These are phyloP conservation scores for Lophotriccus pileatus DNA, from an alignment of 2,797 vertebrate genomes.

Conservation along the genomic window DNA sequence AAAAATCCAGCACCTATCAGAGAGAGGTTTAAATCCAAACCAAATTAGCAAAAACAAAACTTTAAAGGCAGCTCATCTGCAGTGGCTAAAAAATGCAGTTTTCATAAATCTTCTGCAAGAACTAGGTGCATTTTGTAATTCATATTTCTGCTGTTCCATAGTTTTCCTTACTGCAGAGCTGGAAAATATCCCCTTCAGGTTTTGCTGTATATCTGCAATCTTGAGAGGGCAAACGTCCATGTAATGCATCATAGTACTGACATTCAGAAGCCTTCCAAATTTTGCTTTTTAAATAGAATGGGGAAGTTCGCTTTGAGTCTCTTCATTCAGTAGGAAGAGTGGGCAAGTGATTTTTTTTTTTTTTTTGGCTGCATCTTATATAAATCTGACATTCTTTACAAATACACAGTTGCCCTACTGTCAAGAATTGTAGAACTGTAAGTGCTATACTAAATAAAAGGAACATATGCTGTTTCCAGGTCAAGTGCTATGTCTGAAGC, in stretches of 20 bases:
- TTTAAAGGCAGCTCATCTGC: neutral
- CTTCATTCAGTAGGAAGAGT: neutral
- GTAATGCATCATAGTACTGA: neutral
- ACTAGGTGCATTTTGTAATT: neutral
- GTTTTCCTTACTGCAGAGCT: neutral
- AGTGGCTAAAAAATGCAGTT: neutral
- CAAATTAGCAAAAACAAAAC: neutral
- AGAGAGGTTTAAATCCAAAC: neutral
- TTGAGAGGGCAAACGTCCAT: neutral
- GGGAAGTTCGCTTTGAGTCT: neutral
- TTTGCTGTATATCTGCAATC: neutral
- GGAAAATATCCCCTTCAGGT: constrained; percentile 1
- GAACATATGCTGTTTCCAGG: neutral
- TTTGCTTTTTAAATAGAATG: neutral
- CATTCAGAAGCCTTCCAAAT: neutral
- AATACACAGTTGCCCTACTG: neutral
- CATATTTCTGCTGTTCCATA: neutral
- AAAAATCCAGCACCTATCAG: neutral
- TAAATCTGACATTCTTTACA: neutral
- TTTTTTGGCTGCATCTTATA: neutral
- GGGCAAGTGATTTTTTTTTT: neutral
- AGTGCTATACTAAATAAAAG: neutral
- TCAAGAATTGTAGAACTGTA: neutral
- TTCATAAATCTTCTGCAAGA: neutral
- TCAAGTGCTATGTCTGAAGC: neutral